Percentiles rank a stretch among this genome's conserved stretches.
These are phyloP conservation scores for Tachuris rubrigastra DNA, from an alignment of 2,113 vertebrate species.

Conservation along the genomic window DNA sequence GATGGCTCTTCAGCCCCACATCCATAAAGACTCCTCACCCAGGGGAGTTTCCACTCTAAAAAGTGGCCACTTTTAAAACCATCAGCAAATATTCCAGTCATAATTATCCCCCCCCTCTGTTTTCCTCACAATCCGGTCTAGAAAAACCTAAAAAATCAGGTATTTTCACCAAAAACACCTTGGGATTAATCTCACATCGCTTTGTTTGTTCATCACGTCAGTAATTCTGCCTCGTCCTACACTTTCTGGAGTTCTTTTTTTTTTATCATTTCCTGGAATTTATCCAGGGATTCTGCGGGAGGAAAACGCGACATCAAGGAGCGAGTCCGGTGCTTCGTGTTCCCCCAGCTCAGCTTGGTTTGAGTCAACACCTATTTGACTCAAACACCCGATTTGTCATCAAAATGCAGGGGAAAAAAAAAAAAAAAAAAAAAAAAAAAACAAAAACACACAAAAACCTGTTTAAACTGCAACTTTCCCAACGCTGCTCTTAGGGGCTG, in stretches of 20 bases:
- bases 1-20: background rate
- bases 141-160: background rate
- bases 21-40: background rate
- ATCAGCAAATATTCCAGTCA: background rate
- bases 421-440: too few species aligned
- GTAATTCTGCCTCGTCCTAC: background rate
- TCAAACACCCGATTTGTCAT: background rate
- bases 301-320: background rate
- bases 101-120: background rate
- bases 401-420: background rate
- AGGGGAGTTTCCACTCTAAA: background rate
- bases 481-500: background rate
- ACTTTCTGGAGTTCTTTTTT: background rate
- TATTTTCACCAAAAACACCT: background rate
- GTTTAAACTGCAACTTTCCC: background rate
- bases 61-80: background rate
- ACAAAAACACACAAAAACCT: background rate
- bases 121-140: background rate
- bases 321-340: background rate
- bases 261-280: background rate
- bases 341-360: fast-evolving
- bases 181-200: background rate
- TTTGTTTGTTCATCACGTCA: background rate
- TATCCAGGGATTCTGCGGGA: background rate
- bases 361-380: background rate